These are phyloP conservation scores for Dasypus novemcinctus DNA, from an alignment of 2,113 vertebrate species.

Conservation along the genomic window DNA sequence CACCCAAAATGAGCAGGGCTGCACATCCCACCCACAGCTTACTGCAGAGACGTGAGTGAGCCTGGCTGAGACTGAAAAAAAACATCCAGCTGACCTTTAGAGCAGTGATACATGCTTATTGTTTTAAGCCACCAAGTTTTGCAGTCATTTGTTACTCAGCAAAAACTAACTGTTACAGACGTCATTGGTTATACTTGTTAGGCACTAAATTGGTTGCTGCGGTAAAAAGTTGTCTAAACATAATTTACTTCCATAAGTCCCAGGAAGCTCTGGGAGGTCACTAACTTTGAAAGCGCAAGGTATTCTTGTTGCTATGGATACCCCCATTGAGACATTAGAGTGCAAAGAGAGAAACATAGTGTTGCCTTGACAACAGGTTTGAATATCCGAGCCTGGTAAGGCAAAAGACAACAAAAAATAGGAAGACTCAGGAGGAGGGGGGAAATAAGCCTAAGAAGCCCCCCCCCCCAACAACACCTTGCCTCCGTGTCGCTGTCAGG, in stretches of 20 bases:
- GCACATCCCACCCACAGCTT: neutral
- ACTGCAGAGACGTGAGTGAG: accelerated
- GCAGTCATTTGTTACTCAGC: slow-evolving; percentile 40
- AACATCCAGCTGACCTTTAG: neutral
- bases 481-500: neutral
- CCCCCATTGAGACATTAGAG: slow-evolving; percentile 63
- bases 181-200: neutral
- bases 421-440: slow-evolving; percentile 24
- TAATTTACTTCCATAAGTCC: slow-evolving; percentile 6
- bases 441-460: neutral
- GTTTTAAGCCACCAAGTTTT: neutral
- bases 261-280: slow-evolving; percentile 44
- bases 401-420: neutral
- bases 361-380: slow-evolving; percentile 83
- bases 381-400: slow-evolving; percentile 66
- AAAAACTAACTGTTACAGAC: slow-evolving; percentile 21
- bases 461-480: neutral
- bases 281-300: slow-evolving; percentile 63
- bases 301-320: slow-evolving; percentile 72
- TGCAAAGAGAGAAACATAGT: slow-evolving; percentile 66
- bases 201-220: neutral
- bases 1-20: neutral
- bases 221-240: slow-evolving; percentile 4
- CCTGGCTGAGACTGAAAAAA: neutral
- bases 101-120: neutral